Percentiles rank a stretch among this genome's conserved stretches.
Evolutionary conservation across 2,797 vertebrate genomes (phyloP).

Genomic region (Enoplosus armatus): DNA sequence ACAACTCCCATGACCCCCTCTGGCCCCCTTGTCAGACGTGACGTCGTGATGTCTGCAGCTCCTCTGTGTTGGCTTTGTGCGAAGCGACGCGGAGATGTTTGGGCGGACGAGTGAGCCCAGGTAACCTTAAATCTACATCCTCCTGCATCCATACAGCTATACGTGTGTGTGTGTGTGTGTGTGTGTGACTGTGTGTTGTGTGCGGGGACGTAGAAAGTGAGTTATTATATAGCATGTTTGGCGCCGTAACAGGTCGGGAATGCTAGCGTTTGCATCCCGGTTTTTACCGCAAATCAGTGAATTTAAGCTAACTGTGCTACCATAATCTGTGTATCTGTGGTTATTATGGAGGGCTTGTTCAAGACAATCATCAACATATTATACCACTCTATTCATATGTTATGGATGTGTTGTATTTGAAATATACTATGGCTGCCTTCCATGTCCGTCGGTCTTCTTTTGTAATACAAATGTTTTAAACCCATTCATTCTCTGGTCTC

Average conservation of each 20-base stretch:
- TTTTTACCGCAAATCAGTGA: constrained; percentile 27
- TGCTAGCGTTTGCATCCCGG: neutral
- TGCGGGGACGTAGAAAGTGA: neutral
- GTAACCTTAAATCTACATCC: constrained; percentile 60
- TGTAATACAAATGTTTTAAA: constrained; percentile 70
- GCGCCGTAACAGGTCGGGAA: neutral
- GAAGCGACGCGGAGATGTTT: constrained; percentile 66
- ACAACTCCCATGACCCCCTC: constrained; percentile 70
- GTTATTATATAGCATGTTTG: neutral
- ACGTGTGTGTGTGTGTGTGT: neutral
- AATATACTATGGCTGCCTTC: constrained; percentile 11
- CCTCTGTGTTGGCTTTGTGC: constrained; percentile 74
- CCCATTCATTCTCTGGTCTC: constrained; percentile 54
- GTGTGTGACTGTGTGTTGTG: neutral
- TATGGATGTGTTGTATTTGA: neutral
- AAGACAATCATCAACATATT: neutral
- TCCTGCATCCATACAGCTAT: neutral
- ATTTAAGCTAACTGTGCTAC: constrained; percentile 56
- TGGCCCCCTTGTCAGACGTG: neutral
- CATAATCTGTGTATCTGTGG: constrained; percentile 15
- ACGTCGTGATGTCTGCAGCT: constrained; percentile 71
- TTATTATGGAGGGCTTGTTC: neutral
- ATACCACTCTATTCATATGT: neutral
- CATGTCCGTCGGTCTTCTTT: constrained; percentile 29
- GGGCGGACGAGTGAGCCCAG: constrained; percentile 52